Evolutionary conservation across 53 echinoderm and acorn worm genomes (phyloP).

Genomic region (Zoroaster sp.): DNA sequence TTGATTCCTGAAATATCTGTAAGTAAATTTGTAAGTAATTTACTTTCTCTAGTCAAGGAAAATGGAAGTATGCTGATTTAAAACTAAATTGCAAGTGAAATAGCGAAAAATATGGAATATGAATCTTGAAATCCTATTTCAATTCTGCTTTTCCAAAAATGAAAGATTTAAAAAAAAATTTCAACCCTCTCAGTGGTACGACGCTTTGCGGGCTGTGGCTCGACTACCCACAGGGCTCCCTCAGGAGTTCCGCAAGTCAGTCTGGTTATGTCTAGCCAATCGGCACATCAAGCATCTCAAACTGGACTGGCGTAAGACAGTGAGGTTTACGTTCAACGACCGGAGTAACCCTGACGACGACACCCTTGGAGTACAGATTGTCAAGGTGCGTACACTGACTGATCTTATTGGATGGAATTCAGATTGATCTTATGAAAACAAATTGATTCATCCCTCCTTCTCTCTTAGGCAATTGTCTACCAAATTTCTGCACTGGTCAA

Average conservation of each 20-base stretch:
- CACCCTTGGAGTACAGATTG: constrained; percentile 94
- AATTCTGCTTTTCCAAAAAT: no score
- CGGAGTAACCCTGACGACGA: constrained; percentile 98
- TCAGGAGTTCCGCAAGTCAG: constrained; percentile 78
- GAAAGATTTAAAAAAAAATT: no score
- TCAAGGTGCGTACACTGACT: constrained; percentile 69
- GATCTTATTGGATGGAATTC: background rate
- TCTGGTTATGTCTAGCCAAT: constrained; percentile 94
- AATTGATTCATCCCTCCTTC: no score
- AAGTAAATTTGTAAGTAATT: no score
- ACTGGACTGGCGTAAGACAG: constrained; percentile 96
- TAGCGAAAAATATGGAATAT: no score
- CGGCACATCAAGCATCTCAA: constrained; percentile 93
- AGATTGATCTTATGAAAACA: background rate
- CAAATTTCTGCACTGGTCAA: no score
- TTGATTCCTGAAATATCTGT: no score
- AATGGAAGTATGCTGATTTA: no score
- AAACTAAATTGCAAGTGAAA: no score
- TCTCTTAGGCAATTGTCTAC: no score
- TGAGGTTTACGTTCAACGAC: constrained; percentile 94
- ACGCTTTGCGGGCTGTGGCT: constrained; percentile 89
- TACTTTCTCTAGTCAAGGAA: no score
- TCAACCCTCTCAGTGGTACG: constrained; percentile 82
- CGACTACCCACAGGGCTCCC: constrained; percentile 94
- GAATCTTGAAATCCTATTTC: no score